These are phyloP conservation scores for Vespertilio murinus DNA, from an alignment of 2,797 vertebrate species.

Conservation along the genomic window DNA sequence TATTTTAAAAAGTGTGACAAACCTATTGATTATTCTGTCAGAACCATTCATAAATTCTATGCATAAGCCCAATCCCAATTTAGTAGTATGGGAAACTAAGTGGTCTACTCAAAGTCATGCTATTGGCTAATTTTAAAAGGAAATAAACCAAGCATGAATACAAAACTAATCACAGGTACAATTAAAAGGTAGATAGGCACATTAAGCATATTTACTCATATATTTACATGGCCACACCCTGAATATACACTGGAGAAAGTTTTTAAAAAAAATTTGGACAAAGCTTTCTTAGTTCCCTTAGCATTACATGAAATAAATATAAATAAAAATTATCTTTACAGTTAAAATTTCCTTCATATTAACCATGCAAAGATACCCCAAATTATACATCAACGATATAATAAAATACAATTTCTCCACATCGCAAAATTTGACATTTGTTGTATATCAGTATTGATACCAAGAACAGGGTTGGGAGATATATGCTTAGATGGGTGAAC, in stretches of 20 bases:
- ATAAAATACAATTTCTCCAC: constrained; percentile 51
- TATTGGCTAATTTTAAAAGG: constrained; percentile 49
- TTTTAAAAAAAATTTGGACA: constrained; percentile 18
- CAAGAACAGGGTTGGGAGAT: constrained; percentile 52
- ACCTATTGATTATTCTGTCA: constrained; percentile 29
- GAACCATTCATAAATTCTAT: constrained; percentile 50
- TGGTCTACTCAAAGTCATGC: constrained; percentile 48
- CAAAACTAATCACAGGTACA: constrained; percentile 41
- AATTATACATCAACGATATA: constrained; percentile 53
- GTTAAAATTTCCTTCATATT: constrained; percentile 45
- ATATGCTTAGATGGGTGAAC: constrained; percentile 56
- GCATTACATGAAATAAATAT: constrained; percentile 32
- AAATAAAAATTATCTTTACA: constrained; percentile 56
- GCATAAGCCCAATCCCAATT: neutral
- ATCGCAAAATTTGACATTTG: constrained; percentile 45
- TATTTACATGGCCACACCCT: constrained; percentile 10
- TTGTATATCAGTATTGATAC: constrained; percentile 57
- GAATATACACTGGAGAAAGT: constrained; percentile 31
- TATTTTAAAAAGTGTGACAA: constrained; percentile 24
- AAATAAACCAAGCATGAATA: constrained; percentile 51
- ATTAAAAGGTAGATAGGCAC: constrained; percentile 26
- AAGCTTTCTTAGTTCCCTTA: constrained; percentile 49
- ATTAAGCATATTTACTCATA: constrained; percentile 34
- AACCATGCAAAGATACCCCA: constrained; percentile 45
- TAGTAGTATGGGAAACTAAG: constrained; percentile 49